Percentiles rank a stretch among this genome's conserved stretches.
These are phyloP conservation scores for Drosophila suzukii DNA, from an alignment of 1,140 invertebrate species.

Conservation along the genomic window DNA sequence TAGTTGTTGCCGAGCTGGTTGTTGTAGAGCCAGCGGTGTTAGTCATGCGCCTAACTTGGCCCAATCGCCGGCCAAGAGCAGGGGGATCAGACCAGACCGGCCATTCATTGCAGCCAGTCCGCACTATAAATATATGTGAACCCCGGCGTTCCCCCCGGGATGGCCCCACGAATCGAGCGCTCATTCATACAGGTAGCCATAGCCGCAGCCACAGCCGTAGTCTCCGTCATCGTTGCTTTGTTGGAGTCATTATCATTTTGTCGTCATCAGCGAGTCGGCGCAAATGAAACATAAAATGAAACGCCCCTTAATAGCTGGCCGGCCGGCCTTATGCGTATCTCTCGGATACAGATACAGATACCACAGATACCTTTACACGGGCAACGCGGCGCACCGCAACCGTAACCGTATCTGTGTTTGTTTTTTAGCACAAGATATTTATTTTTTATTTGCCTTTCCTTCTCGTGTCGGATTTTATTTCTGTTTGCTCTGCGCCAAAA, in stretches of 20 bases:
- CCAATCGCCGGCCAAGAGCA: slow-evolving; percentile 37
- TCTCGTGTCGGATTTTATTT: slow-evolving; percentile 59
- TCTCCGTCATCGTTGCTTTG: slow-evolving; percentile 34
- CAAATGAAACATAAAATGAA: slow-evolving; percentile 84
- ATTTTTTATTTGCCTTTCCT: slow-evolving; percentile 35
- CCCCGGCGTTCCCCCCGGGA: slow-evolving; percentile 17
- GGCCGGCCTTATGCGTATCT: slow-evolving; percentile 76
- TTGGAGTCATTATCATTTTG: slow-evolving; percentile 80
- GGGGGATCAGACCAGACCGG: slow-evolving; percentile 24
- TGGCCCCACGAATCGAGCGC: slow-evolving; percentile 4
- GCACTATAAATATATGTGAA: slow-evolving; percentile 13
- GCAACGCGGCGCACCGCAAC: slow-evolving; percentile 43
- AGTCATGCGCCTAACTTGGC: slow-evolving; percentile 80
- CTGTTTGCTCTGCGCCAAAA: slow-evolving; percentile 58
- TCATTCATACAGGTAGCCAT: slow-evolving; percentile 17
- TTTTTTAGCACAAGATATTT: slow-evolving; percentile 76
- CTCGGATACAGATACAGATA: slow-evolving; percentile 48
- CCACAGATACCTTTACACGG: slow-evolving; percentile 11
- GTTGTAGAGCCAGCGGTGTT: slow-evolving; percentile 74
- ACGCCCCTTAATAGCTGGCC: slow-evolving; percentile 74
- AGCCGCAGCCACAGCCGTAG: slow-evolving; percentile 1
- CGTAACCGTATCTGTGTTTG: slow-evolving; percentile 74
- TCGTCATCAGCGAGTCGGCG: slow-evolving; percentile 79
- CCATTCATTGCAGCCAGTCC: slow-evolving; percentile 67
- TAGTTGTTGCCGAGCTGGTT: slow-evolving; percentile 31